Percentiles rank a stretch among this genome's conserved stretches.
These are phyloP conservation scores for Lindbergichthys nudifrons DNA, from an alignment of 2,797 vertebrate species.

Conservation along the genomic window DNA sequence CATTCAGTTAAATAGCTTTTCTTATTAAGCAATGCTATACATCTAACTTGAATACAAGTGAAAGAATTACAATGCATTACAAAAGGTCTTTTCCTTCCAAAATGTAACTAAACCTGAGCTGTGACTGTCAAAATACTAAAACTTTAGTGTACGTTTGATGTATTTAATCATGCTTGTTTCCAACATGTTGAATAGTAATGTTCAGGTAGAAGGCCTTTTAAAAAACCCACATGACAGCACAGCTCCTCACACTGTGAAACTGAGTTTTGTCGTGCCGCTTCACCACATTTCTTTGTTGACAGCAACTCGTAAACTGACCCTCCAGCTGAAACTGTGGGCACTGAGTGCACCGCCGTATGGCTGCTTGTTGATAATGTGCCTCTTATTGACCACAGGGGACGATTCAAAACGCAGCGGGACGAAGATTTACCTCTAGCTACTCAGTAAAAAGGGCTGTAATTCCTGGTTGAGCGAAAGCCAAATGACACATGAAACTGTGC, in stretches of 20 bases:
- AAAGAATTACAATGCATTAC: constrained; percentile 17
- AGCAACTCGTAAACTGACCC: constrained; percentile 5
- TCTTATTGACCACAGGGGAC: constrained; percentile 39
- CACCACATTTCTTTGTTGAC: constrained; percentile 16
- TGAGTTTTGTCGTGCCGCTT: constrained; percentile 21
- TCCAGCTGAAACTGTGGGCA: constrained; percentile 17
- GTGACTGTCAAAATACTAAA: not conserved
- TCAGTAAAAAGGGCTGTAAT: constrained; percentile 47
- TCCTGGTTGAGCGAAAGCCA: constrained; percentile 59
- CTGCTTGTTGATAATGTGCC: constrained; percentile 29
- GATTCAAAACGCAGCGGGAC: constrained; percentile 28
- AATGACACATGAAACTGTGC: constrained; percentile 70
- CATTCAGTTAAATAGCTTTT: constrained; percentile 20
- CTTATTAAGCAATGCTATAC: constrained; percentile 14
- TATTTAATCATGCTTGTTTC: not conserved
- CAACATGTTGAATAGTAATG: not conserved
- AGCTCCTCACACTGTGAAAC: not conserved
- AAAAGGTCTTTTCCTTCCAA: constrained; percentile 1
- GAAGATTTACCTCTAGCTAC: constrained; percentile 55
- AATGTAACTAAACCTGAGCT: not conserved
- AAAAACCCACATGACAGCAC: not conserved
- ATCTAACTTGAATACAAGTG: not conserved
- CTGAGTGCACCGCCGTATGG: not conserved
- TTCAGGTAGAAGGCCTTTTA: constrained; percentile 1
- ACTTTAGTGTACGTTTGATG: not conserved